Conservation (phyloP, 1,140 invertebrate species). For the Cotesia vestalis region DNA sequence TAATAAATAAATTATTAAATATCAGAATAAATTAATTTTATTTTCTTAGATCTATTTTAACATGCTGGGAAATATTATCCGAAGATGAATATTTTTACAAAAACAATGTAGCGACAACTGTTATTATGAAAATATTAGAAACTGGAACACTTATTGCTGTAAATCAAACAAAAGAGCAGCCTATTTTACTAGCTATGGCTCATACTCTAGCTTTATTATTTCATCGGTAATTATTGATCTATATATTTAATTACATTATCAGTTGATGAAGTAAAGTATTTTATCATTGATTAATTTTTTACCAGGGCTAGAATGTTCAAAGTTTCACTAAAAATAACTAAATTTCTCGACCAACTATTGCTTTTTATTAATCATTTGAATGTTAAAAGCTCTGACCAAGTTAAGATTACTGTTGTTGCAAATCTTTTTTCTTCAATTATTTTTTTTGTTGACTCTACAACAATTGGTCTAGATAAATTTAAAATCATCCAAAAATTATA, state of each 20-base stretch:
- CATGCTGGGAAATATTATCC: not conserved
- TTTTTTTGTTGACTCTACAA: too few species aligned
- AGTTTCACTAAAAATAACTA: not conserved
- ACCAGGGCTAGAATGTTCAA: not conserved
- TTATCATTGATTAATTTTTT: not conserved
- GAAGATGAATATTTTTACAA: constrained; percentile 8
- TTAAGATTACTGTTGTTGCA: not conserved
- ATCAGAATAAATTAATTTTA: too few species aligned
- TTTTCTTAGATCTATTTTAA: not conserved
- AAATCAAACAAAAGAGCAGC: not conserved
- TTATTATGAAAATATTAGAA: constrained; percentile 5
- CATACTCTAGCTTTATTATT: not conserved
- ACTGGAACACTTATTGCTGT: not conserved
- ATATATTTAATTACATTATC: not conserved
- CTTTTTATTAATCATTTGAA: not conserved
- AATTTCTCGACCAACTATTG: not conserved
- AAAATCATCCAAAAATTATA: too few species aligned
- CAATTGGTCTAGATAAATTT: too few species aligned
- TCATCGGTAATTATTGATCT: not conserved
- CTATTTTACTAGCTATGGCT: not conserved
- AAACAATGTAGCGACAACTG: constrained; percentile 1
- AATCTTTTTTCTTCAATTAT: not conserved
- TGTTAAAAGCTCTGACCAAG: not conserved
- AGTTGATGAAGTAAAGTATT: not conserved
- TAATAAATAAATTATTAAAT: too few species aligned